phyloP scores from a whole-genome alignment of 2,113 vertebrate genomes.

The Spheniscus mendiculus region DNA sequence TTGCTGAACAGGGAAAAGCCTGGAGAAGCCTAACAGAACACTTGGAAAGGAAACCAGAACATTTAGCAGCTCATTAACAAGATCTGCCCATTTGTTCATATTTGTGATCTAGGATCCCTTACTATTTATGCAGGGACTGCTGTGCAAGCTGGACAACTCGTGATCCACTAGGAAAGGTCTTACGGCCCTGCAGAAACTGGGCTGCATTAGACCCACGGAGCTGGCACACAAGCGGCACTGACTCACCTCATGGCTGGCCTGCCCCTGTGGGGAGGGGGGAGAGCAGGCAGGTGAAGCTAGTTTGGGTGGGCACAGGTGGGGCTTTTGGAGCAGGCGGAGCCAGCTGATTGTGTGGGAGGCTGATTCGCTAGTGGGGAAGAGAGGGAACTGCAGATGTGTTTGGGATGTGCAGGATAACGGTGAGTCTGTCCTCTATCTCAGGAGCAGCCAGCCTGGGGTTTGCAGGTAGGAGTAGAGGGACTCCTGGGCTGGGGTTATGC shows the following conservation, averaged over 20 bases:
- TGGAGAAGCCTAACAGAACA: background rate
- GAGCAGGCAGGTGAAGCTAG: background rate
- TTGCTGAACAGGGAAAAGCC: fast-evolving
- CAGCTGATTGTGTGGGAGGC: background rate
- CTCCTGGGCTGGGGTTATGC: fast-evolving
- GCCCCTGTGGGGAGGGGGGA: background rate
- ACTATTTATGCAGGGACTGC: background rate
- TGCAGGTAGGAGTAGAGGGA: background rate
- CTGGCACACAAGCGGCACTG: too few species aligned
- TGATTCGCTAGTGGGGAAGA: fast-evolving
- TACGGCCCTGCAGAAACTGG: background rate
- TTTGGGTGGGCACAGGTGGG: background rate
- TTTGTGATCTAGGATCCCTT: background rate
- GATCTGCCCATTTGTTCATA: background rate
- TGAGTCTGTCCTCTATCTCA: fast-evolving
- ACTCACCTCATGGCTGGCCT: background rate
- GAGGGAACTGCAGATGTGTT: background rate
- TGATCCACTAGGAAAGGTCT: background rate
- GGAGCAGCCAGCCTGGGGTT: fast-evolving
- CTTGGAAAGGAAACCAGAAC: background rate
- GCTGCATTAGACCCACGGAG: fast-evolving
- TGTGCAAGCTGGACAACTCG: fast-evolving
- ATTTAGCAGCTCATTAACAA: background rate
- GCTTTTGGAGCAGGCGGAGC: background rate
- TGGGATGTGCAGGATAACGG: fast-evolving